Percentiles rank a stretch among this genome's conserved stretches.
Conservation (phyloP, 2,797 vertebrate genomes). For the Rhadinocentrus ornatus region DNA sequence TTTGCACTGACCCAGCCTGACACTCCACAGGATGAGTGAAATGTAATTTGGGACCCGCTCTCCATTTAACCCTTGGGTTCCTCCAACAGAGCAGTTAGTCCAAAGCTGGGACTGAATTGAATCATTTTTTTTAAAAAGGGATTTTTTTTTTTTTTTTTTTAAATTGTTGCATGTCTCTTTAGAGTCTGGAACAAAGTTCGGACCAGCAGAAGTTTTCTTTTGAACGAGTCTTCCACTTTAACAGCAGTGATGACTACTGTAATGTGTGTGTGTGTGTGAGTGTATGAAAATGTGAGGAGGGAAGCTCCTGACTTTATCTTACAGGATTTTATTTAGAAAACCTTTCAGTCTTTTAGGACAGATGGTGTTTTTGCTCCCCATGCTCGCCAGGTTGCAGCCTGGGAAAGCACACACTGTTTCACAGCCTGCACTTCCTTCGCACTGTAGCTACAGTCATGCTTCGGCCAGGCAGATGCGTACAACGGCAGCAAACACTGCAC, state of each 20-base stretch:
- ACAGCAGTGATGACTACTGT: slow-evolving; percentile 19
- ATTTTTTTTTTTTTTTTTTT: slow-evolving; percentile 32
- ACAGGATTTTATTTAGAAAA: slow-evolving; percentile 26
- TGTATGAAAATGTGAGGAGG: slow-evolving; percentile 36
- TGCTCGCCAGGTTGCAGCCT: slow-evolving; percentile 33
- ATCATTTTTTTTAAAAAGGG: slow-evolving; percentile 49
- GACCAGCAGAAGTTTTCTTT: slow-evolving; percentile 41
- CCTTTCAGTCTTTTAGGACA: slow-evolving; percentile 38
- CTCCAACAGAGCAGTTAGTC: slow-evolving; percentile 24
- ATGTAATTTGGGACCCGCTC: slow-evolving; percentile 43
- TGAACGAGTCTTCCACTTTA: slow-evolving; percentile 66
- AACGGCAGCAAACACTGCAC: slow-evolving; percentile 30
- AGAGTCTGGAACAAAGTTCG: slow-evolving; percentile 43
- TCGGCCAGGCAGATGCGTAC: slow-evolving; percentile 18
- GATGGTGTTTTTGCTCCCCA: slow-evolving; percentile 8
- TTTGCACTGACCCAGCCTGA: slow-evolving; percentile 66
- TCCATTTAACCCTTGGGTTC: slow-evolving; percentile 42
- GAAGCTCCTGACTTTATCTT: slow-evolving; percentile 42
- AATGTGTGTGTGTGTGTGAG: slow-evolving; percentile 41
- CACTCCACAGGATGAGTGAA: slow-evolving; percentile 43
- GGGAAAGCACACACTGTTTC: slow-evolving; percentile 53
- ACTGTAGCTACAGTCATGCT: slow-evolving; percentile 34
- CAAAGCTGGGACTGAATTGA: slow-evolving; percentile 20
- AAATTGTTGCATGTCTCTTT: slow-evolving; percentile 19
- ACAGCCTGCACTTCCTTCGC: slow-evolving; percentile 45